phyloP scores from a whole-genome alignment of 2,113 vertebrate species.

The Micronycteris hirsuta region DNA sequence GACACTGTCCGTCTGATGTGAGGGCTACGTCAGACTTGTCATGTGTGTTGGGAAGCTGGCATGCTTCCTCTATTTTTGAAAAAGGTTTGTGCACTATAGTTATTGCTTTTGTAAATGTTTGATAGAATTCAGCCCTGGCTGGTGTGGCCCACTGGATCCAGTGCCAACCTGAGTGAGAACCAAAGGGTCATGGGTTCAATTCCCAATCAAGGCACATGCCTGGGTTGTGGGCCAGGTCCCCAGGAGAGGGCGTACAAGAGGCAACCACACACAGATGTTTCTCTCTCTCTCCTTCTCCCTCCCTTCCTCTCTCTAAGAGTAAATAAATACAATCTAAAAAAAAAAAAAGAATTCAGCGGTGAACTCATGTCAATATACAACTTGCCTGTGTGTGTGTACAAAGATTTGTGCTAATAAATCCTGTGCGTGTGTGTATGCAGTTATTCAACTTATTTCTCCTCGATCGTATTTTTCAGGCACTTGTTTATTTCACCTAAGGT shows the following conservation, averaged over 20 bases:
- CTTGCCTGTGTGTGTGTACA: neutral
- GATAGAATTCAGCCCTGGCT: neutral
- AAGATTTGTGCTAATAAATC: neutral
- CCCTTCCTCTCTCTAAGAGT: too few relatives aligned
- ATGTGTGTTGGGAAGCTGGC: neutral
- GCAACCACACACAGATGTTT: too few relatives aligned
- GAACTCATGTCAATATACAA: neutral
- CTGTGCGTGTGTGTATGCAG: too few relatives aligned
- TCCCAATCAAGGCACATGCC: too few relatives aligned
- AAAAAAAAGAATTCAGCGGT: neutral
- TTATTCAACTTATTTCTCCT: neutral
- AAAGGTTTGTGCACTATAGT: neutral
- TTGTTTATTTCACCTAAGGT: neutral
- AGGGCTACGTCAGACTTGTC: neutral
- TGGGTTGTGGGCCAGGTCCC: too few relatives aligned
- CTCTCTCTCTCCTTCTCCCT: too few relatives aligned
- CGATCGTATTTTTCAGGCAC: neutral
- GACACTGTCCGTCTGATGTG: neutral
- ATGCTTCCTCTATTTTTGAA: neutral
- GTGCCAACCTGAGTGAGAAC: too few relatives aligned
- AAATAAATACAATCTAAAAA: too few relatives aligned
- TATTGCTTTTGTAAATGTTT: conserved; percentile 27
- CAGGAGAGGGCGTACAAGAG: too few relatives aligned
- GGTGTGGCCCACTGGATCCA: too few relatives aligned
- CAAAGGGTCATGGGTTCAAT: too few relatives aligned